phyloP scores from a whole-genome alignment of 2,113 vertebrate genomes.

The Vulpes ferrilata region DNA sequence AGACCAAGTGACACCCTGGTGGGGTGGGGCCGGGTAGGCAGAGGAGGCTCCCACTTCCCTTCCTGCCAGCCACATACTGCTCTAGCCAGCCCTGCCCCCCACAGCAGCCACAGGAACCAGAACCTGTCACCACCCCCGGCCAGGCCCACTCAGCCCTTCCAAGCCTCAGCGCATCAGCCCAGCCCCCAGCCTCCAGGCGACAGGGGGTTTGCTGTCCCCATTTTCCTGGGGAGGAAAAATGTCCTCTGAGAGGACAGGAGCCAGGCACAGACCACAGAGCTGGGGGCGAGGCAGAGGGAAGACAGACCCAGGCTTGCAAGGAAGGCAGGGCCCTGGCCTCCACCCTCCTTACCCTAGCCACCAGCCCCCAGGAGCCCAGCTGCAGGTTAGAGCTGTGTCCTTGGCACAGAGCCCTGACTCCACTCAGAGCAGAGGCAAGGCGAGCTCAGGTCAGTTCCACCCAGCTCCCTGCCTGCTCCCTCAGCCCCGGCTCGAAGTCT shows the following conservation, averaged over 20 bases:
- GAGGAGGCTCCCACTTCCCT: conserved; percentile 49
- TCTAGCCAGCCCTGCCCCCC: not conserved
- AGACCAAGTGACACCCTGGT: not conserved
- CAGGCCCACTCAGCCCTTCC: conserved; percentile 22
- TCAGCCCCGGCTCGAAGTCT: not conserved
- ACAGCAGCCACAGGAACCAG: not conserved
- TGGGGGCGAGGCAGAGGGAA: not conserved
- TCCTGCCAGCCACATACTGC: not conserved
- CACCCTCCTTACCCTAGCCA: not conserved
- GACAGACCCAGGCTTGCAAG: not conserved
- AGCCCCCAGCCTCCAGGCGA: not conserved
- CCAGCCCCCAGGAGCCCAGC: not conserved
- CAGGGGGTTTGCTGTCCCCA: not conserved
- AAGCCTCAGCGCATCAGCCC: not conserved
- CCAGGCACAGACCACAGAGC: not conserved
- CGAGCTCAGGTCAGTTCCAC: not conserved
- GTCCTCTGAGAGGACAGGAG: not conserved
- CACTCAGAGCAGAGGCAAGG: not conserved
- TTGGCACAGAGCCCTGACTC: not conserved
- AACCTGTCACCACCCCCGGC: not conserved
- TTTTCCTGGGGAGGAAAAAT: not conserved
- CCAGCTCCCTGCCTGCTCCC: not conserved
- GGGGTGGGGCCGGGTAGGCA: not conserved
- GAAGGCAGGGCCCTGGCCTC: not conserved
- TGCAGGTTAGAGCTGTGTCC: not conserved